Base-by-base conservation (phyloP, 2,888 invertebrate genomes). In the Ecliptopera silaceata region DNA sequence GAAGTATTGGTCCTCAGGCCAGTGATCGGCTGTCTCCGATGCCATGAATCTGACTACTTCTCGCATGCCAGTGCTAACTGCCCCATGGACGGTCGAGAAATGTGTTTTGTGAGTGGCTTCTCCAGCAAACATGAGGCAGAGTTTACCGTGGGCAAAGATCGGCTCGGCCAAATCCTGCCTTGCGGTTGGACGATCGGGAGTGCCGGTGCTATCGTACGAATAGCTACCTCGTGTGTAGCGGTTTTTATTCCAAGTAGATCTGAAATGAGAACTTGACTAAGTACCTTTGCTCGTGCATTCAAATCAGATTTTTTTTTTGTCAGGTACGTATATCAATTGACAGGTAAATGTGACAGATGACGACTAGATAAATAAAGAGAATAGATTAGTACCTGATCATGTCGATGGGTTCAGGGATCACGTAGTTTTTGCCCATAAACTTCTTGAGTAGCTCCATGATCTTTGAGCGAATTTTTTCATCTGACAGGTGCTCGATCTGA, bases 21-120 rank as follows among this genome's bases (percentile, higher is more conserved):
- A 36, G 8, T 36, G 36, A 10, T 36, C 36, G 2, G 36, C 10
- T n/a, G 39, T 4, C 17, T 39, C 39, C 5, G n/a, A 4, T 0
- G 10, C 26, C 20, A 54, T 15, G 45, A 50, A 49, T 1, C 53
- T 26, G n/a, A 6, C 2, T 12, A 53, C 58, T 36, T 58, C 58
- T 0, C 53, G 49, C 17, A 5, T 18, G 2, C 58, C 58, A 4
- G 53, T 34, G 10, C 45, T 49, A 0, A 58, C 3, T 1, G 58
- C 58, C 4, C 58, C 58, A n/a, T 58, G 58, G 11, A 53, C 53
- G 4, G 58, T 58, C 4, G 58, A 53, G 20, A 58, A 58, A 29
- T 50, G 42, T 2, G 4, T 18, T 1, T 1, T 18, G 20, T 49
- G 31, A 0, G 58, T 58, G 4, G 58, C 58, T 8, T 58, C 58